Evolutionary conservation across 2,888 invertebrate species (phyloP).

Genomic region (Plagodis dolabraria): DNA sequence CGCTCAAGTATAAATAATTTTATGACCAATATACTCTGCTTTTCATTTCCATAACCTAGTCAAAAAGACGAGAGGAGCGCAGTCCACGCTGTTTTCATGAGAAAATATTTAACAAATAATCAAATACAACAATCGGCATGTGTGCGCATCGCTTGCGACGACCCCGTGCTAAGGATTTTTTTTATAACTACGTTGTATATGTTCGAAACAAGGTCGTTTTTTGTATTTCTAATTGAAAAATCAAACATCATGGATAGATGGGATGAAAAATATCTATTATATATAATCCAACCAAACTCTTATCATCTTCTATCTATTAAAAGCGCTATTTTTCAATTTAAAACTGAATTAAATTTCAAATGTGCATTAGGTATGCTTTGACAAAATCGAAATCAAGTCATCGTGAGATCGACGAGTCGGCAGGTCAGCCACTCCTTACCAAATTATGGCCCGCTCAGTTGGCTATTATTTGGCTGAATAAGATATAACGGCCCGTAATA

Average conservation of each 20-base stretch:
- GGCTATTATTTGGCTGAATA: not conserved
- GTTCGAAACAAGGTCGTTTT: too few species aligned
- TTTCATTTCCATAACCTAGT: too few species aligned
- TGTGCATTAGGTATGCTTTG: constrained; percentile 46
- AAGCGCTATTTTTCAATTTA: constrained; percentile 54
- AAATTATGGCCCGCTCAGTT: not conserved
- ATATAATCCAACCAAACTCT: constrained; percentile 10
- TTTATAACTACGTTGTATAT: too few species aligned
- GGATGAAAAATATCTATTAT: not conserved
- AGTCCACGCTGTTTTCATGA: too few species aligned
- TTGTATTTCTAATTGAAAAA: not conserved
- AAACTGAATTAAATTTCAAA: constrained; percentile 43
- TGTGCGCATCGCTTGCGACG: too few species aligned
- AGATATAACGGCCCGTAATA: not conserved
- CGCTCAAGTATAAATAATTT: too few species aligned
- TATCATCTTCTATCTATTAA: constrained; percentile 17
- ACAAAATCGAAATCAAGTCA: constrained; percentile 28
- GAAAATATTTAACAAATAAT: too few species aligned
- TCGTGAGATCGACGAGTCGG: constrained; percentile 25
- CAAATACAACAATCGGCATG: too few species aligned
- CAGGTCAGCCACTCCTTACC: constrained; percentile 7
- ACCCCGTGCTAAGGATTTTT: too few species aligned
- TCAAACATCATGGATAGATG: not conserved
- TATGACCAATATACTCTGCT: too few species aligned
- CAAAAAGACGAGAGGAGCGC: too few species aligned